Evolutionary conservation across 1,140 invertebrate species (phyloP), one percentile per base, ranked within the genome.

Genomic region (Drosophila pseudoobscura): DNA sequence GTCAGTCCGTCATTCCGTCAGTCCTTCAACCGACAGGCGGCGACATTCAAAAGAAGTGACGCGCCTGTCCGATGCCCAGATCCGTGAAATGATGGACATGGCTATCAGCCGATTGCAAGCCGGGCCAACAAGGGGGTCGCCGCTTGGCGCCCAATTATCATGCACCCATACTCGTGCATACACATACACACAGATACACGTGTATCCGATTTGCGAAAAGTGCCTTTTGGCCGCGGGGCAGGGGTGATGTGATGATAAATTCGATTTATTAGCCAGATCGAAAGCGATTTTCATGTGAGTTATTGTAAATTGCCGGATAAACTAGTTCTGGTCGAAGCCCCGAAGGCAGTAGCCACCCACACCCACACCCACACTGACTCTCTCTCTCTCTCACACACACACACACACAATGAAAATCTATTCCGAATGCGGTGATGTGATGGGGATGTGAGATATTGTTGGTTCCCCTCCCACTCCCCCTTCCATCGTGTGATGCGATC

Each of bases 191-290:
- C 0, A 56, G 35, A 41, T 22, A 39, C 0, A 17, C 17, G 17
- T 17, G 17, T 1, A 17, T 31, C 22, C 26, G 17, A 63, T 64
- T 74, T 64, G 59, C 59, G 63, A 56, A 70, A 52, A 26, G 45
- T 50, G 58, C 8, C 41, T 20, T 13, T 44, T n/a, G 39, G 53
- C 53, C 60, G 13, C 4, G 3, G 35, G 35, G 31, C 5, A 4
- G 5, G 31, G 3, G 11, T 39, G 35, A 39, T 39, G 3, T 53
- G 54, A 13, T 51, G 82, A 87, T 85, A 80, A 87, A 87, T 68
- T 85, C 66, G 75, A 85, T 88, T 88, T 88, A 88, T 88, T 78
- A 68, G 62, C 58, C 61, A 74, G 70, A 78, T 83, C 58, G 62
- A 57, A 66, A 75, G 57, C 59, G 71, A 82, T 78, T 87, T 75